These are phyloP conservation scores for Nomada goodeniana DNA, from an alignment of 2,888 invertebrate species.

Conservation along the genomic window DNA sequence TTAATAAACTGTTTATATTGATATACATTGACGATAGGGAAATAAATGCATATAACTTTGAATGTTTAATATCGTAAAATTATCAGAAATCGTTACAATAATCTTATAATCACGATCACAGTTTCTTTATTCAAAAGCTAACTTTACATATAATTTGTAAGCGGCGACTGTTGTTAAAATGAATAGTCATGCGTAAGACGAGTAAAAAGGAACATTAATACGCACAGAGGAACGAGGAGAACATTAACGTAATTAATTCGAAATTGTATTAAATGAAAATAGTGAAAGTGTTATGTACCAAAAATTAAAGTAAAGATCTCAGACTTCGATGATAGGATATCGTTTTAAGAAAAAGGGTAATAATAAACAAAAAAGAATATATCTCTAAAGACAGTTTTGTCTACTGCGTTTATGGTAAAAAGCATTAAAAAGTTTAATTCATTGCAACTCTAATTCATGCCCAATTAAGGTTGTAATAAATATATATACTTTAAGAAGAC, in stretches of 20 bases:
- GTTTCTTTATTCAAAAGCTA: conserved; percentile 40
- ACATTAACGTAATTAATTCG: conserved; percentile 23
- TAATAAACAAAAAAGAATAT: conserved; percentile 35
- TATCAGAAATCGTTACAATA: conserved; percentile 57
- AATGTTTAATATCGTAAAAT: conserved; percentile 60
- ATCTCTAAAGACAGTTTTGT: conserved; percentile 57
- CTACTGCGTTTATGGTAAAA: conserved; percentile 50
- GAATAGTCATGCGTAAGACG: conserved; percentile 13
- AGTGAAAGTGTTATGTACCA: conserved; percentile 37
- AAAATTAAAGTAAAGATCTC: conserved; percentile 60
- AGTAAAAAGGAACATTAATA: conserved; percentile 30
- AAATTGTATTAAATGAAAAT: conserved; percentile 32
- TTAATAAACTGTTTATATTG: conserved; percentile 64
- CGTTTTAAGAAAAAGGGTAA: conserved; percentile 25
- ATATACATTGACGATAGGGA: conserved; percentile 63
- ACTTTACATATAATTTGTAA: conserved; percentile 42
- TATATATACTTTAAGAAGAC: conserved; percentile 71
- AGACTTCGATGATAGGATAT: conserved; percentile 56
- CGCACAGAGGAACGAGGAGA: conserved; percentile 34
- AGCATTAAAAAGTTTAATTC: conserved; percentile 55
- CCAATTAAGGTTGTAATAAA: conserved; percentile 71
- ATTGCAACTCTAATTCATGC: conserved; percentile 62
- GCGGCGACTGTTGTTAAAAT: conserved; percentile 28
- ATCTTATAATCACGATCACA: conserved; percentile 53
- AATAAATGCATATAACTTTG: conserved; percentile 62